phyloP scores from a whole-genome alignment of 1,140 invertebrate species.

The Monochamus saltuarius region DNA sequence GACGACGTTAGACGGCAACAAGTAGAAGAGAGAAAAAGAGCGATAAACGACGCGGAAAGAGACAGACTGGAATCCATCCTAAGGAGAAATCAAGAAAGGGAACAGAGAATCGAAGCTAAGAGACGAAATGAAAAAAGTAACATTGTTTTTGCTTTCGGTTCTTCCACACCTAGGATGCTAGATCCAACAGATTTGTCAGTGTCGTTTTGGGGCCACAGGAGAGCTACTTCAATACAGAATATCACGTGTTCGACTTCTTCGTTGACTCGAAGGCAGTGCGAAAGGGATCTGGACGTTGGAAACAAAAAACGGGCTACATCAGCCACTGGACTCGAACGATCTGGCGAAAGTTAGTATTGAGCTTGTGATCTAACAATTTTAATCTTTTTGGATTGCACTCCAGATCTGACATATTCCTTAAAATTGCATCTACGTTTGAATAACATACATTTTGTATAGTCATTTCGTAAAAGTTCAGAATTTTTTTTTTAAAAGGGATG shows the following conservation, averaged over 20 bases:
- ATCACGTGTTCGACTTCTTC: constrained; percentile 69
- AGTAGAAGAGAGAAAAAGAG: constrained; percentile 83
- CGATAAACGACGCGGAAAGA: constrained; percentile 82
- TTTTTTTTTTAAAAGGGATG: too few species aligned
- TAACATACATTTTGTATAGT: too few species aligned
- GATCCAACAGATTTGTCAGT: constrained; percentile 77
- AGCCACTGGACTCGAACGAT: constrained; percentile 69
- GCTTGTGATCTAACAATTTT: too few species aligned
- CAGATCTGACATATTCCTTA: too few species aligned
- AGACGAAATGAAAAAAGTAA: constrained; percentile 68
- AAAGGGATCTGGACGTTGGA: constrained; percentile 74
- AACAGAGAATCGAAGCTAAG: constrained; percentile 77
- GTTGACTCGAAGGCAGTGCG: constrained; percentile 77
- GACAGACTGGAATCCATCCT: constrained; percentile 82
- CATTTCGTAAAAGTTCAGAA: too few species aligned
- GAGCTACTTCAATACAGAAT: constrained; percentile 84
- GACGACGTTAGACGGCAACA: constrained; percentile 75
- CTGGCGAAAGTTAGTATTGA: constrained; percentile 62
- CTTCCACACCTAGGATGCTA: constrained; percentile 82
- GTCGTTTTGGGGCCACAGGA: constrained; percentile 78
- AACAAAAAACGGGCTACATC: constrained; percentile 81
- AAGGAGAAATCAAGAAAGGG: constrained; percentile 80
- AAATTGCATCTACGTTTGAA: too few species aligned
- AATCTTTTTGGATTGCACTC: too few species aligned
- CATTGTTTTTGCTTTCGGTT: constrained; percentile 82